Evolutionary conservation across 1,140 invertebrate species (phyloP), one percentile per base, ranked within the genome.

Genomic region (Drosophila miranda): DNA sequence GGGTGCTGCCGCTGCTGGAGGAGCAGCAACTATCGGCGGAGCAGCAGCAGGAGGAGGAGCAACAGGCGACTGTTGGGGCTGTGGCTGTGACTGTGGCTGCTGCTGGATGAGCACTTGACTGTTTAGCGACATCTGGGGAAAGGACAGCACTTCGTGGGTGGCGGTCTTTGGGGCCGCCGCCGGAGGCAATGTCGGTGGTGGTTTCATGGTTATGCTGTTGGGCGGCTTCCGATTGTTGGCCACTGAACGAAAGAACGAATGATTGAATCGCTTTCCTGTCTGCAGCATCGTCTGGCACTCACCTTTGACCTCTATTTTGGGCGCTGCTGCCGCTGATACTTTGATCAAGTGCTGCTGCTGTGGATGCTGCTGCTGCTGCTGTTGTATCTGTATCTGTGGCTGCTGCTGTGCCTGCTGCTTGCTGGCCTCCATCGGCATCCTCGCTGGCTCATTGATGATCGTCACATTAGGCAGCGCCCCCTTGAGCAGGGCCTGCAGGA

Each of bases 401-500:
- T 34, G 69, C 13, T 48, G 56, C 7, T 51, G 56, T 5, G 23
- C 5, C 11, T 63, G 21, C 38, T 49, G 60, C 42, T 79, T 80
- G 44, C 51, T 87, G 13, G 52, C 23, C 34, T 88, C 84, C 16
- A 87, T 54, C 8, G 82, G 80, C 2, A 82, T 83, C 9, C 34
- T 13, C 4, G 34, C 34, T 38, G 90, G 88, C 44, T 91, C 90
- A 59, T 91, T 91, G 49, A 91, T 89, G n/a, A 91, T 90, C 26
- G 90, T 90, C 11, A 91, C 74, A 74, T 91, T 91, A 48, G 89
- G 89, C 54, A 91, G 51, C 1, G 90, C 89, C 1, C 90, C 90
- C 42, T 90, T 91, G 7, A 91, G 57, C 56, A 91, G 60, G 2
- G 90, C 90, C 48, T 91, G 90, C 43, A 91, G 38, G 42, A 91